phyloP scores from a whole-genome alignment of 2,113 vertebrate genomes.

The Macrotis lagotis region DNA sequence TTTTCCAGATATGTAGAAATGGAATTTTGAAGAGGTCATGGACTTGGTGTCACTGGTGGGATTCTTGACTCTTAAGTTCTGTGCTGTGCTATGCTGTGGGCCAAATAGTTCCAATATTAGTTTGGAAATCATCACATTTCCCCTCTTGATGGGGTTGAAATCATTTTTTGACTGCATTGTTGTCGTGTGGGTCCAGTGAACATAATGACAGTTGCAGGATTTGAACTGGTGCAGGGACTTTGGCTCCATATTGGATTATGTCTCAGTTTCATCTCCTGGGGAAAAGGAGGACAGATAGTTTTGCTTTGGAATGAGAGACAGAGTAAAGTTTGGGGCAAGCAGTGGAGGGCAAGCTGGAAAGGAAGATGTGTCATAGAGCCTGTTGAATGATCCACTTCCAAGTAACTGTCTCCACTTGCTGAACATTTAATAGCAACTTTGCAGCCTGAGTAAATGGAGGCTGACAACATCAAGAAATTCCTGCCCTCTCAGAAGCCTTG shows the following conservation, averaged over 20 bases:
- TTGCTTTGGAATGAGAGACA: constrained; percentile 6
- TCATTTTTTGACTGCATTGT: constrained; percentile 8
- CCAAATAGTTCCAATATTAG: constrained; percentile 4
- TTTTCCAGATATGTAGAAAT: neutral
- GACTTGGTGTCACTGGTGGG: neutral
- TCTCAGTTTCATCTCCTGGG: neutral
- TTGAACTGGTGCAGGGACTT: neutral
- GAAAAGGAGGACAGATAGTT: constrained; percentile 11
- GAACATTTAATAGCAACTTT: constrained; percentile 19
- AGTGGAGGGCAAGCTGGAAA: neutral
- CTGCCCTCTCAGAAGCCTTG: neutral
- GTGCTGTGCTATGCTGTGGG: neutral
- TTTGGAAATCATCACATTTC: neutral
- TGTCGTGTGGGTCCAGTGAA: constrained; percentile 25
- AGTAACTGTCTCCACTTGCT: constrained; percentile 13
- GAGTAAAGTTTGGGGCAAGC: neutral
- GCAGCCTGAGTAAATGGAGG: neutral
- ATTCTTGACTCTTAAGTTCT: neutral
- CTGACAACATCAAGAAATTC: neutral
- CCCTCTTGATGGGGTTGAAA: constrained; percentile 1
- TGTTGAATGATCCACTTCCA: constrained; percentile 10
- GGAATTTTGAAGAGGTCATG: neutral
- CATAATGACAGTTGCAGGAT: neutral
- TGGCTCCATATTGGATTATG: neutral
- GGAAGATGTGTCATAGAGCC: neutral